These are phyloP conservation scores for Spondyliosoma cantharus DNA, from an alignment of 2,797 vertebrate species.

Conservation along the genomic window DNA sequence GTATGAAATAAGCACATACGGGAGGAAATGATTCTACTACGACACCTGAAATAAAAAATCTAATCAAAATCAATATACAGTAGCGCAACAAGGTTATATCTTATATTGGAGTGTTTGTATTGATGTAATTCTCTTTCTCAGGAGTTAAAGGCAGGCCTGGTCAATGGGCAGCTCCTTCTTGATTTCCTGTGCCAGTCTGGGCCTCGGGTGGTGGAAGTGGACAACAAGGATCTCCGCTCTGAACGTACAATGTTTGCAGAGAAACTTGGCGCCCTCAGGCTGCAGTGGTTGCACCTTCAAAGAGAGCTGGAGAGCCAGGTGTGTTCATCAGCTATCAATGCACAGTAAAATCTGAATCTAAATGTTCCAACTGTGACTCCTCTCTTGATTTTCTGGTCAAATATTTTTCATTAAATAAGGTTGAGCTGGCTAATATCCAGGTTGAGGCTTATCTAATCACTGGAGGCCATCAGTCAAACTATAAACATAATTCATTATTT, in stretches of 20 bases:
- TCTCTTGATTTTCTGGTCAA: background rate
- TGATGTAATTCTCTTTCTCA: constrained; percentile 58
- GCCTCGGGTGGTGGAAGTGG: constrained; percentile 80
- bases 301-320: constrained; percentile 87
- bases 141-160: constrained; percentile 86
- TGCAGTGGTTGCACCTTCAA: constrained; percentile 85
- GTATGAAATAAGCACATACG: too few species aligned
- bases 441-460: background rate
- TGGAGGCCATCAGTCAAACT: constrained; percentile 7
- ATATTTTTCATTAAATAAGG: background rate
- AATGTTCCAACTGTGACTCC: background rate
- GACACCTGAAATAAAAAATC: too few species aligned
- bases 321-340: background rate
- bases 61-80: too few species aligned
- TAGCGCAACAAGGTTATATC: too few species aligned
- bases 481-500: background rate
- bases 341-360: background rate
- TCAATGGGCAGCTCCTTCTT: constrained; percentile 85
- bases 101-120: background rate
- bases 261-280: constrained; percentile 86
- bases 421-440: too few species aligned
- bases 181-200: constrained; percentile 91
- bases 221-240: constrained; percentile 74
- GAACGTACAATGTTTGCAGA: constrained; percentile 87
- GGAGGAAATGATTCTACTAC: too few species aligned